Conservation (phyloP, 2,113 vertebrate species). For the Oryctolagus cuniculus region DNA sequence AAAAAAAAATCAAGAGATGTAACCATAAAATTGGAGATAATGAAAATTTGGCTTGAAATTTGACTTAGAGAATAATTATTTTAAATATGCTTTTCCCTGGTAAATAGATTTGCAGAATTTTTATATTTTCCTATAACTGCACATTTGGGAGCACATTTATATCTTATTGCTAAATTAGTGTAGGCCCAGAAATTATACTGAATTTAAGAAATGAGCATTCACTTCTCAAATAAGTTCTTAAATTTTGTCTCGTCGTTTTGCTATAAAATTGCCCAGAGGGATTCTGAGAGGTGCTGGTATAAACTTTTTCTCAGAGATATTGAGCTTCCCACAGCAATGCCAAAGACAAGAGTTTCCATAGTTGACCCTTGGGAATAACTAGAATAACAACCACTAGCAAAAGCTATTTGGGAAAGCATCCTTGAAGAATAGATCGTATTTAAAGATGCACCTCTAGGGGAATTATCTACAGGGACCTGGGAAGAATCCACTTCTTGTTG, state of each 20-base stretch:
- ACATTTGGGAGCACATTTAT: background rate
- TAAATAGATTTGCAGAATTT: conserved; percentile 7
- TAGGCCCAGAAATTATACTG: background rate
- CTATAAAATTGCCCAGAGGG: conserved; percentile 35
- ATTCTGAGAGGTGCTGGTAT: background rate
- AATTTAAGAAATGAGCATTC: conserved; percentile 35
- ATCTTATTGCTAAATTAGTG: conserved; percentile 6
- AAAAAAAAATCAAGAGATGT: background rate
- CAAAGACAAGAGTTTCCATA: background rate
- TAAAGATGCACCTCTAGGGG: background rate
- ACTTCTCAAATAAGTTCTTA: conserved; percentile 2
- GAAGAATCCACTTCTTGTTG: background rate
- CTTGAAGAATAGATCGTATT: background rate
- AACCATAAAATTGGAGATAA: background rate
- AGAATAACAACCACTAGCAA: background rate
- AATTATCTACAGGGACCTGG: background rate
- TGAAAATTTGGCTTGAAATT: conserved; percentile 55
- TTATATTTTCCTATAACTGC: background rate
- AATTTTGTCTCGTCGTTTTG: background rate
- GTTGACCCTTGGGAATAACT: background rate
- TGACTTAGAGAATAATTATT: conserved; percentile 26
- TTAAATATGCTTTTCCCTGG: conserved; percentile 17
- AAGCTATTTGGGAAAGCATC: background rate
- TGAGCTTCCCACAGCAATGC: background rate
- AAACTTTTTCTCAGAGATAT: background rate